phyloP scores from a whole-genome alignment of 2,797 vertebrate species.

The Anguilla megastoma region DNA sequence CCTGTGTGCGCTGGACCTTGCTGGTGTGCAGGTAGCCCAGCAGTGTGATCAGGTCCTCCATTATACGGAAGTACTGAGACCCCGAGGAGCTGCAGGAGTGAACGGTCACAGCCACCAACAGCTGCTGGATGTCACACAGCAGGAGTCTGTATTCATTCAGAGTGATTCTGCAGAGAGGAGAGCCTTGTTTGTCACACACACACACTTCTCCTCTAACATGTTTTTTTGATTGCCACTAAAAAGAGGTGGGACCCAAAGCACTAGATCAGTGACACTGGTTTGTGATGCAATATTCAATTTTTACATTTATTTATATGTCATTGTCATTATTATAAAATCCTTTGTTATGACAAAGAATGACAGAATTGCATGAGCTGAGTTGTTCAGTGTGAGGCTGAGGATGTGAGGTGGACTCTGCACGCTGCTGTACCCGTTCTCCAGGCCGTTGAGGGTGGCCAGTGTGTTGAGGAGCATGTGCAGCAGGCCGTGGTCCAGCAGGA shows the following conservation, averaged over 20 bases:
- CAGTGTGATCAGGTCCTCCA: slow-evolving; percentile 94
- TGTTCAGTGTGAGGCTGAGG: not conserved
- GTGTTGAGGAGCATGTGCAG: slow-evolving; percentile 96
- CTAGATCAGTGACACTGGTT: not conserved
- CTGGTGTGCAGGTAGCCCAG: slow-evolving; percentile 93
- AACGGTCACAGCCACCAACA: slow-evolving; percentile 91
- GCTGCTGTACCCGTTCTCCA: slow-evolving; percentile 83
- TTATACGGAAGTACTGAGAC: slow-evolving; percentile 97
- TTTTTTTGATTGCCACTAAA: not conserved
- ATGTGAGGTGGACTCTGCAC: not conserved
- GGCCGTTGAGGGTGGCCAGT: slow-evolving; percentile 88
- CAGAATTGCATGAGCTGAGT: not conserved
- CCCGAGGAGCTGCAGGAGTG: slow-evolving; percentile 98
- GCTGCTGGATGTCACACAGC: slow-evolving; percentile 93
- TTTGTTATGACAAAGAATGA: not conserved
- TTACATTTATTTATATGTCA: not conserved
- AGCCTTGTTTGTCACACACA: slow-evolving; percentile 6
- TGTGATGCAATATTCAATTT: not conserved
- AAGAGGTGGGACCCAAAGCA: too few relatives aligned
- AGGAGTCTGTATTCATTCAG: slow-evolving; percentile 91
- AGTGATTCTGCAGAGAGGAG: slow-evolving; percentile 77
- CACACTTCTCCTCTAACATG: not conserved
- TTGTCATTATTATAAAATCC: not conserved
- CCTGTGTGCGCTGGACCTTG: slow-evolving; percentile 87
- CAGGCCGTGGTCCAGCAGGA: slow-evolving; percentile 93